Conservation (phyloP, 2,888 invertebrate genomes). For the Sipunculus nudus region DNA sequence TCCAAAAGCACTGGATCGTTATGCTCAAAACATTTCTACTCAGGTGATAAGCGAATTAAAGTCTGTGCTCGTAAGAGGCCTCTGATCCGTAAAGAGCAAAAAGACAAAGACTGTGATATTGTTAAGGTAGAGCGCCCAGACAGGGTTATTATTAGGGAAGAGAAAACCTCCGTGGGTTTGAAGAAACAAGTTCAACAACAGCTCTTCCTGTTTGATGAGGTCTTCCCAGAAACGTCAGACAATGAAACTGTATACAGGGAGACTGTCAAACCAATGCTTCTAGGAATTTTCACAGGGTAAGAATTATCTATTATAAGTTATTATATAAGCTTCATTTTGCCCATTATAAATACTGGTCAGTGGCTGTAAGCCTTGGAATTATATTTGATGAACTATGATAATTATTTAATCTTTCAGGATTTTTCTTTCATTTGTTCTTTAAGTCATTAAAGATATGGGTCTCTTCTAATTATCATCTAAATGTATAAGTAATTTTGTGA, state of each 20-base stretch:
- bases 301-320: slow-evolving; percentile 1
- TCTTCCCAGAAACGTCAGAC: slow-evolving; percentile 56
- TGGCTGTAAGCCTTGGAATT: too few species aligned
- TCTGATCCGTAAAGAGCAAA: slow-evolving; percentile 51
- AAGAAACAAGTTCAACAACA: slow-evolving; percentile 63
- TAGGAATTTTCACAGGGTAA: slow-evolving; percentile 61
- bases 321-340: background rate
- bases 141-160: slow-evolving; percentile 57
- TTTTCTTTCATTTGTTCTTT: too few species aligned
- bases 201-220: slow-evolving; percentile 64
- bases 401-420: too few species aligned
- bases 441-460: too few species aligned
- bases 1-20: background rate
- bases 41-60: slow-evolving; percentile 40
- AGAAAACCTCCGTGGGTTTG: slow-evolving; percentile 61
- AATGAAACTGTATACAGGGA: slow-evolving; percentile 62
- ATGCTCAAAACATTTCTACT: background rate
- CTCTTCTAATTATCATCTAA: too few species aligned
- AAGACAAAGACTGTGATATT: slow-evolving; percentile 54
- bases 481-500: too few species aligned
- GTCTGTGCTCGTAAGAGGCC: slow-evolving; percentile 64
- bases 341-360: background rate
- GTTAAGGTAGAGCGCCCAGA: slow-evolving; percentile 48
- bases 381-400: too few species aligned
- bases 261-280: slow-evolving; percentile 59